These are phyloP conservation scores for Itoplectis maculator DNA, from an alignment of 2,888 invertebrate genomes.

Conservation along the genomic window DNA sequence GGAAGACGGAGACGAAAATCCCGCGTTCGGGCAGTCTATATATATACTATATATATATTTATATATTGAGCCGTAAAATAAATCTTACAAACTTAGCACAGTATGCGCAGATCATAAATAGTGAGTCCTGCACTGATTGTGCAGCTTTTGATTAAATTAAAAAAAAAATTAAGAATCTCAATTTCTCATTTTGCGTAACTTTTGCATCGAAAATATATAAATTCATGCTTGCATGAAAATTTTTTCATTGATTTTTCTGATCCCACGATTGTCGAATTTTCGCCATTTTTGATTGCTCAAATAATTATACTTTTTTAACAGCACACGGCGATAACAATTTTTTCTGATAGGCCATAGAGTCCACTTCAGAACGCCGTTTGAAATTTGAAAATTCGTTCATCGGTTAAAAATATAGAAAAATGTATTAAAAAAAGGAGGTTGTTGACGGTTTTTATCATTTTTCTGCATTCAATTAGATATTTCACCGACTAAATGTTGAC, in stretches of 20 bases:
- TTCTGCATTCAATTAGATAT: background rate
- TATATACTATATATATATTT: background rate
- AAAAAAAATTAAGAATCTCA: too few species aligned
- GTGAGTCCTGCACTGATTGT: too few species aligned
- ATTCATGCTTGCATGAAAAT: background rate
- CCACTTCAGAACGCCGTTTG: too few species aligned
- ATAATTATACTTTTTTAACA: too few species aligned
- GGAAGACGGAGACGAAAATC: constrained; percentile 1
- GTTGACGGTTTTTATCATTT: background rate
- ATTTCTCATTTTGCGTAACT: background rate
- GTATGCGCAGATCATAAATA: too few species aligned
- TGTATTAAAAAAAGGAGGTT: background rate
- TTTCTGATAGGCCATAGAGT: background rate
- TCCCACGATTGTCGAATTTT: background rate
- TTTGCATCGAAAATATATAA: background rate
- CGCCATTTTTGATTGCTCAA: background rate
- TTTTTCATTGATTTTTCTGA: background rate
- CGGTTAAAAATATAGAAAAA: background rate
- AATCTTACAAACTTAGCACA: too few species aligned
- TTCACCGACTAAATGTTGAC: background rate
- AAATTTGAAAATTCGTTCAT: too few species aligned
- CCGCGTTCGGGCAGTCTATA: too few species aligned
- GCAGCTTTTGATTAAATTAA: too few species aligned
- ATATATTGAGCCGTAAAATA: too few species aligned
- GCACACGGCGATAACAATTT: background rate